A percentile compares a stretch with the other conserved stretches of the same genome.
phyloP scores from a whole-genome alignment of 2,888 invertebrate genomes.

The Lymantria dispar region DNA sequence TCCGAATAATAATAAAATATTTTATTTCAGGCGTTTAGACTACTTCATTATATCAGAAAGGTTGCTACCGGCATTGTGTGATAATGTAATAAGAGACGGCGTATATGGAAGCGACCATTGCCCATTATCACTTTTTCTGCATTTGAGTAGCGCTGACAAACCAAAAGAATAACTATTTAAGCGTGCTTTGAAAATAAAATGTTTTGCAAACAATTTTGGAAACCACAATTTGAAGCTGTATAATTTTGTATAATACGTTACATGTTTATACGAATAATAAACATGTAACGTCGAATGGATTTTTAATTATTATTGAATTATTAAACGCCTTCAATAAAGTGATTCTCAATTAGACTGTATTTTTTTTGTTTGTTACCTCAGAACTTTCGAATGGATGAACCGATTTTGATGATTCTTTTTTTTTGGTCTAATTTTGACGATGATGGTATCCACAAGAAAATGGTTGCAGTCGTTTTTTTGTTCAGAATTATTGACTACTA shows the following conservation, averaged over 20 bases:
- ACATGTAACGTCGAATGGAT: not conserved
- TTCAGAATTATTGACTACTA: no score
- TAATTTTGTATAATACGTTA: not conserved
- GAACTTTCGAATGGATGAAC: no score
- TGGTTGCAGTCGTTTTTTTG: no score
- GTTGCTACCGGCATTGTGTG: slow-evolving; percentile 89
- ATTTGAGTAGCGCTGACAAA: slow-evolving; percentile 72
- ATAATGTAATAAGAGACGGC: slow-evolving; percentile 90
- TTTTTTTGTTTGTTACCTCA: no score
- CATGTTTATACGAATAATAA: not conserved
- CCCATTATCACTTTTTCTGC: slow-evolving; percentile 91
- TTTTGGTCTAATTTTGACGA: no score
- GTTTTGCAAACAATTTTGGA: no score
- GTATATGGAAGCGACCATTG: slow-evolving; percentile 98
- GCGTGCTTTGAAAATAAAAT: not conserved
- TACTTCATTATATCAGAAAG: slow-evolving; percentile 95
- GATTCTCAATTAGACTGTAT: no score
- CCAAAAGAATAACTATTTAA: slow-evolving; percentile 56
- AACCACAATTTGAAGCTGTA: not conserved
- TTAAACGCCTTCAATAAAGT: no score
- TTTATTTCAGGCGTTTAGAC: slow-evolving; percentile 92
- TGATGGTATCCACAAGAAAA: no score
- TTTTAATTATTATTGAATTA: not conserved
- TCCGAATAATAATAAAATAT: not conserved
- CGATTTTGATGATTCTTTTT: no score